Percentiles rank a stretch among this genome's conserved stretches.
These are phyloP conservation scores for Eupeodes latifasciatus DNA, from an alignment of 2,888 invertebrate species.

Conservation along the genomic window DNA sequence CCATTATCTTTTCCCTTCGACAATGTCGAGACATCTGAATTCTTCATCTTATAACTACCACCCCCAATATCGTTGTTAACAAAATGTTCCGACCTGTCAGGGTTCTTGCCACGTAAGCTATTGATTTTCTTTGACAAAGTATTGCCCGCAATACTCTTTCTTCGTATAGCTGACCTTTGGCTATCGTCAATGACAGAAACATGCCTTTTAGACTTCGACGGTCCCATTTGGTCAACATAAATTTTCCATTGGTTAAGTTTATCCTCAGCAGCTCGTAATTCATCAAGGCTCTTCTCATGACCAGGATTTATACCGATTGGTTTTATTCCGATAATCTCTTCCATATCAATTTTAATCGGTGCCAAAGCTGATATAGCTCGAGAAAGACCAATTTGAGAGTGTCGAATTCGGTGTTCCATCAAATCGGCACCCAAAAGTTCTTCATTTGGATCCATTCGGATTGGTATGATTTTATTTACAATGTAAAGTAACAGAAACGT, in stretches of 20 bases:
- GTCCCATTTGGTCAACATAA: constrained; percentile 81
- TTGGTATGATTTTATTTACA: constrained; percentile 91
- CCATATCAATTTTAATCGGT: constrained; percentile 86
- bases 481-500: constrained; percentile 91
- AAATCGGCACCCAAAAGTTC: constrained; percentile 95
- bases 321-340: constrained; percentile 81
- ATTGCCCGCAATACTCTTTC: constrained; percentile 78
- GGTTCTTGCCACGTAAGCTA: constrained; percentile 67
- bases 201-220: constrained; percentile 71
- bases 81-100: constrained; percentile 72
- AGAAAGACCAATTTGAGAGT: constrained; percentile 88
- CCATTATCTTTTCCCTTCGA: constrained; percentile 79
- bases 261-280: constrained; percentile 82
- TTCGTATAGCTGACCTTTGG: constrained; percentile 68
- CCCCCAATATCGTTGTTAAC: constrained; percentile 72
- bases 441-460: constrained; percentile 93
- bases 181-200: constrained; percentile 25
- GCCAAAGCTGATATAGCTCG: constrained; percentile 90
- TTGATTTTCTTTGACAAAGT: constrained; percentile 78
- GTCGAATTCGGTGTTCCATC: constrained; percentile 93
- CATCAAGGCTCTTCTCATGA: constrained; percentile 82
- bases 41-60: constrained; percentile 79
- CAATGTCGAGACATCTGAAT: constrained; percentile 79
- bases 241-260: constrained; percentile 83
- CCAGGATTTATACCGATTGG: constrained; percentile 89